Conservation (phyloP, 2,888 invertebrate genomes). For the Macrosoma leucophasiata region DNA sequence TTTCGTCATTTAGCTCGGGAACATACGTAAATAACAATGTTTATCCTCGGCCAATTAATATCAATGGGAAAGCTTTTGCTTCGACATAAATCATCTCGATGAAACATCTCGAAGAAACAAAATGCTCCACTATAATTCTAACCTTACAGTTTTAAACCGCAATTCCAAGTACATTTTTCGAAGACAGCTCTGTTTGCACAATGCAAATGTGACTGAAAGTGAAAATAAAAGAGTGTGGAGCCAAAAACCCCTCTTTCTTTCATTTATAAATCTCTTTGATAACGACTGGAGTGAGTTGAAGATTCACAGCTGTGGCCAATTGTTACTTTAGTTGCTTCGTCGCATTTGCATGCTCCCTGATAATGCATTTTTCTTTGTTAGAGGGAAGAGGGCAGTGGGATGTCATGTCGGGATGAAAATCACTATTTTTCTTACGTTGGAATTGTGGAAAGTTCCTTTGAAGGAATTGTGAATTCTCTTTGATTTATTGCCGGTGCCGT, state of each 20-base stretch:
- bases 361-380: constrained; percentile 51
- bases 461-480: constrained; percentile 4
- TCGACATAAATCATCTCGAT: no score
- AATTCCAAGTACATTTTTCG: constrained; percentile 2
- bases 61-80: no score
- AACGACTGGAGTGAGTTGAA: constrained; percentile 42
- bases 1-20: no score
- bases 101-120: no score
- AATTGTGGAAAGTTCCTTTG: constrained; percentile 9
- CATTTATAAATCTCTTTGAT: constrained; percentile 59
- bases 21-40: no score
- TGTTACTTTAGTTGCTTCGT: constrained; percentile 46
- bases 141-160: no score
- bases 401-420: constrained; percentile 36
- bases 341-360: constrained; percentile 42
- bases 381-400: constrained; percentile 34
- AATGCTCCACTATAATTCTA: no score
- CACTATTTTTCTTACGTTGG: constrained; percentile 13
- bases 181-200: constrained; percentile 38
- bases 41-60: no score
- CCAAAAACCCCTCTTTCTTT: constrained; percentile 36
- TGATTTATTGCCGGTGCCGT: no score
- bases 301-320: constrained; percentile 56
- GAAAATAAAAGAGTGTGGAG: constrained; percentile 40
- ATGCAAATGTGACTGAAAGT: constrained; percentile 43